Conservation (phyloP, 92 coral and sea anemone genomes). For the Umimayanthus chanpuru region DNA sequence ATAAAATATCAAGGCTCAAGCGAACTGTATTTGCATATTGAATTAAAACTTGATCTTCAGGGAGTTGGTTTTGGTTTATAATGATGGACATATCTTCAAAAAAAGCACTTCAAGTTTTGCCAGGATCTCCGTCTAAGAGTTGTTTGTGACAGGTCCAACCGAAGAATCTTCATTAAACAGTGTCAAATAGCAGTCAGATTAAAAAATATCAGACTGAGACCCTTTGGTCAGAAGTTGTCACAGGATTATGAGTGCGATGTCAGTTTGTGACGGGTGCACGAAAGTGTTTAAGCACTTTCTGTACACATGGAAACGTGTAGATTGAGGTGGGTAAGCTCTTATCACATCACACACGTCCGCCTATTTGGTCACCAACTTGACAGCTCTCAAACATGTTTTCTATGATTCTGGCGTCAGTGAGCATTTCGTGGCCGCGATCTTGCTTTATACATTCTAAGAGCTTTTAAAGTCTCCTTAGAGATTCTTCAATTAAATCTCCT, state of each 20-base stretch:
- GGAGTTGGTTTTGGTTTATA: not conserved
- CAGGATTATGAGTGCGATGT: not conserved
- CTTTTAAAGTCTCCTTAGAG: slow-evolving; percentile 5
- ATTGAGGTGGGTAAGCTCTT: slow-evolving; percentile 32
- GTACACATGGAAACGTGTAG: slow-evolving; percentile 17
- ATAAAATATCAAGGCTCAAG: not conserved
- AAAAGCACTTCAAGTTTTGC: slow-evolving; percentile 19
- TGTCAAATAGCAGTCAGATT: slow-evolving; percentile 1
- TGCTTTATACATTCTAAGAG: not conserved
- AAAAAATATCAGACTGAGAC: not conserved
- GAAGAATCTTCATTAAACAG: slow-evolving; percentile 16
- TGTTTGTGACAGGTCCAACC: not conserved
- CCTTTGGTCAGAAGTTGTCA: slow-evolving; percentile 2
- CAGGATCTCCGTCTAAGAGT: slow-evolving; percentile 1
- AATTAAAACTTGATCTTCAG: slow-evolving; percentile 13
- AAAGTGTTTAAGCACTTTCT: slow-evolving; percentile 37
- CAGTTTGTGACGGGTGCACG: slow-evolving; percentile 14
- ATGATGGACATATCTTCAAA: not conserved
- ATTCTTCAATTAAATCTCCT: slow-evolving; percentile 17
- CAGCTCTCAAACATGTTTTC: slow-evolving; percentile 18
- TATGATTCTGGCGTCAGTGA: slow-evolving; percentile 16
- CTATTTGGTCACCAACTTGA: slow-evolving; percentile 19
- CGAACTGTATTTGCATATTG: slow-evolving; percentile 23
- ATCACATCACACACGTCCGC: slow-evolving; percentile 34
- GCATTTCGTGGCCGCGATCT: slow-evolving; percentile 10